Evolutionary conservation across 2,113 vertebrate genomes (phyloP), one percentile per base, ranked within the genome.

Genomic region (Strix uralensis): DNA sequence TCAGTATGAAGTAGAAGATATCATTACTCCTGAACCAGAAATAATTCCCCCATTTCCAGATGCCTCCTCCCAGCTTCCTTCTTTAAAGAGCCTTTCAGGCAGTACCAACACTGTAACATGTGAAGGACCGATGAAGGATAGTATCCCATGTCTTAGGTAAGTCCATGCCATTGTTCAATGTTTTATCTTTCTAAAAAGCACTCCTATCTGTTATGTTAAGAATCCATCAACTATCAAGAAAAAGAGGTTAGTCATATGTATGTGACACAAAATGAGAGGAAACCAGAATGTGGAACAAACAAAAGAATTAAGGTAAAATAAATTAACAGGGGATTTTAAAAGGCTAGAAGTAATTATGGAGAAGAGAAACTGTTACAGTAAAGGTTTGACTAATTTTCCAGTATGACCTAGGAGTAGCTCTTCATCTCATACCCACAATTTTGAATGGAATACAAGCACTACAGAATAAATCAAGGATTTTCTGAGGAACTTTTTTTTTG

Each of bases 11-110:
- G 85, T 98, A n/a, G 99, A 99, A 94, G 99, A 99, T 67, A 98
- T 98, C 92, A 98, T 99, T 92, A 99, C 99, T 67, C 99, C 99
- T 9, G 99, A 99, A 88, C 98, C 98, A 49, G 99, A 99, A 98
- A 98, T 98, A 95, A 98, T 98, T 91, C 97, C 99, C 88, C 97
- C 98, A 38, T 98, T 99, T 97, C 97, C 99, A 69, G 99, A 99
- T 94, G 93, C 98, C 15, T 98, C 99, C 47, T 97, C 98, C 30
- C 98, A 99, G 91, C 99, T 99, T 66, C 98, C 99, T 75, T 98
- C 98, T 95, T 94, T 98, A 92, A 98, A 99, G 72, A 97, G 97
- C 79, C 98, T 98, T 81, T 98, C 99, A 16, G 98, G 98, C 29
- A 99, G 99, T 93, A 99, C 99, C 32, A 98, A 98, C 72, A 98